Evolutionary conservation across 30 jellyfish, hydroid and myxozoan species (phyloP).

Genomic region (Aurelia sp.): DNA sequence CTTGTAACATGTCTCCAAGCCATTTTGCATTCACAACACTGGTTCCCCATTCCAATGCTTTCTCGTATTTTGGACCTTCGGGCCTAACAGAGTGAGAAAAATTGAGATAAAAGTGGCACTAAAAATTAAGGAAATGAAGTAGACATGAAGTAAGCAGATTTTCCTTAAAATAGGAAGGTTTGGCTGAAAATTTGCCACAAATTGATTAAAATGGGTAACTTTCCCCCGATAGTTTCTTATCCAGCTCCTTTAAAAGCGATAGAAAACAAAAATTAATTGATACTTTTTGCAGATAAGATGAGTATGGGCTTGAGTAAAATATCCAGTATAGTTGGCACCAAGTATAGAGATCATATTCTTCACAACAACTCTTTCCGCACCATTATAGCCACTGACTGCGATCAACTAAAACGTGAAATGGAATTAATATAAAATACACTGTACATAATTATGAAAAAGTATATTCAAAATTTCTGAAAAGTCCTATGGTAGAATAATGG

Average conservation of each 20-base stretch:
- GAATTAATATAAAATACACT: neutral
- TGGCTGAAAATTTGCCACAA: too few species aligned
- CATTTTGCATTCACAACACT: slow-evolving; percentile 89
- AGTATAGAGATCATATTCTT: slow-evolving; percentile 90
- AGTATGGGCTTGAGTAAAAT: slow-evolving; percentile 83
- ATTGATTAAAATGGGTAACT: too few species aligned
- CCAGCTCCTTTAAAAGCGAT: too few species aligned
- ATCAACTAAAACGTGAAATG: slow-evolving; percentile 49
- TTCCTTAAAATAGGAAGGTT: too few species aligned
- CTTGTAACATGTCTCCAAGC: slow-evolving; percentile 97
- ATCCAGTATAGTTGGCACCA: slow-evolving; percentile 96
- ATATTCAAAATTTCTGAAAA: too few species aligned
- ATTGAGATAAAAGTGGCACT: too few species aligned
- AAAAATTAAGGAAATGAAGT: too few species aligned
- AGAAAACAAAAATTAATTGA: neutral
- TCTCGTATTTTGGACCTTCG: slow-evolving; percentile 86
- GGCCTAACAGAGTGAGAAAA: slow-evolving; percentile 45
- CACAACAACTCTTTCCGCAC: slow-evolving; percentile 76
- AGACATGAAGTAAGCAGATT: too few species aligned
- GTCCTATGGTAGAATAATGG: too few species aligned
- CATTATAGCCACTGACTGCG: slow-evolving; percentile 89
- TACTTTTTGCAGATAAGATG: slow-evolving; percentile 88
- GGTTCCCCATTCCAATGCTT: slow-evolving; percentile 93
- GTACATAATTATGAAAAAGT: neutral
- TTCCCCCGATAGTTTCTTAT: too few species aligned